Base-by-base conservation (phyloP, 2,113 vertebrate genomes). In the Leiothrix lutea region DNA sequence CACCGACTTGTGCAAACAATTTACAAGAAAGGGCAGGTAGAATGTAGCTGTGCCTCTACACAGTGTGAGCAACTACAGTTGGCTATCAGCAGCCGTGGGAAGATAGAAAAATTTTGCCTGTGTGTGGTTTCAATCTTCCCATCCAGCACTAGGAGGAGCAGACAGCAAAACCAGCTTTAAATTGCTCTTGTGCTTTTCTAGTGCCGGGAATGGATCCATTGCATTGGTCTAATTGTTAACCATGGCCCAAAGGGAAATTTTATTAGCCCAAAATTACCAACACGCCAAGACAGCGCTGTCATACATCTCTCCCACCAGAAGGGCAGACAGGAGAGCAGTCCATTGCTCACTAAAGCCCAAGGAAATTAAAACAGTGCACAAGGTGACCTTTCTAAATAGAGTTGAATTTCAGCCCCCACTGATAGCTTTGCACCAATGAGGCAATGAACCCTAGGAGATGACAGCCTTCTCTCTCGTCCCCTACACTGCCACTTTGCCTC, bases 211-310 rank as follows among this genome's bases (percentile, higher is more conserved):
- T 53, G 48, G 65, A 61, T 84, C 61, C 64, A 79, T 50, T 88
- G 42, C 2, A 0, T 73, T 38, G 65, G 54, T 70, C 86, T 96
- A 60, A 88, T 90, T 92, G 47, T 71, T 83, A 69, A 65, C 26
- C 5, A 5, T 69, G 42, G 64, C 87, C 65, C 45, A 57, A 94
- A 89, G 80, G 48, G 85, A 60, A 86, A 57, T 75, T 95, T 93
- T 86, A 72, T 88, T 56, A 92, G 35, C 48, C 66, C 74, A 60
- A 80, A 72, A 66, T 78, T 86, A 35, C 73, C 69, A 65, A 23
- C 71, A 36, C 1, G 1, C 38, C 19, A 28, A 82, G 61, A 62
- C 38, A 35, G 56, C 0, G 0, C 50, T 84, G 50, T 36, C 64
- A 18, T 28, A 36, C 35, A 51, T 36, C 38, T 81, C 50, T 86